Evolutionary conservation across 64 coral and sea anemone genomes (phyloP), one percentile per base, ranked within the genome.

Genomic region (Dendronephthya gigantea): DNA sequence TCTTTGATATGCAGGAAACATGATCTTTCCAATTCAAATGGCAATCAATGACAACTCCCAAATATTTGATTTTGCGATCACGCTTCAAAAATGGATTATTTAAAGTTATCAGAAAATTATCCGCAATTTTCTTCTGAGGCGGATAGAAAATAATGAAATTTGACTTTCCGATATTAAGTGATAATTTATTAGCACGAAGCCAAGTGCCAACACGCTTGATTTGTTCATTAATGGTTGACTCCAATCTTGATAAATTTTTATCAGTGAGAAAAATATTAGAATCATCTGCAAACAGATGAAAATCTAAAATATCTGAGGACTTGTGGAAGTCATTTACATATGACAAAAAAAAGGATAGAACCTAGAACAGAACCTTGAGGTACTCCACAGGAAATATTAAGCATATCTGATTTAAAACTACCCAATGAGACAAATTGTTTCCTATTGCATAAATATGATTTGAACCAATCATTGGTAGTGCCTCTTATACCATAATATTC

Each of bases 401-500:
- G 19, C 36, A 16, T 39, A 8, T 29, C 29, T 79, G 72, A 79
- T 79, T 39, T 79, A 4, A 36, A 3, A 12, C 29, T 39, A 34
- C 36, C 36, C 6, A 36, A 19, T 4, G 30, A 36, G 7, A 79
- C 72, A 79, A 39, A 36, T 79, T 79, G 72, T 12, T 34, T 29
- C 29, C 72, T 79, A 16, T 79, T 39, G 34, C 17, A 9, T 29
- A 79, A 34, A 39, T 79, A 79, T 11, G 31, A 36, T 34, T 79
- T 34, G 36, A 79, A 79, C 72, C 72, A 79, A 28, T 29, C 72
- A 28, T 36, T 36, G 4, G 9, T 12, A 10, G 36, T 34, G 10
- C 72, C 72, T 79, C 72, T 79, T 10, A 79, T 79, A 4, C 72
- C 72, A 79, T 79, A 79, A 33, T 1, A 39, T 79, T 79, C 72